phyloP scores from a whole-genome alignment of 2,888 invertebrate species.

The Catocala fraxini region DNA sequence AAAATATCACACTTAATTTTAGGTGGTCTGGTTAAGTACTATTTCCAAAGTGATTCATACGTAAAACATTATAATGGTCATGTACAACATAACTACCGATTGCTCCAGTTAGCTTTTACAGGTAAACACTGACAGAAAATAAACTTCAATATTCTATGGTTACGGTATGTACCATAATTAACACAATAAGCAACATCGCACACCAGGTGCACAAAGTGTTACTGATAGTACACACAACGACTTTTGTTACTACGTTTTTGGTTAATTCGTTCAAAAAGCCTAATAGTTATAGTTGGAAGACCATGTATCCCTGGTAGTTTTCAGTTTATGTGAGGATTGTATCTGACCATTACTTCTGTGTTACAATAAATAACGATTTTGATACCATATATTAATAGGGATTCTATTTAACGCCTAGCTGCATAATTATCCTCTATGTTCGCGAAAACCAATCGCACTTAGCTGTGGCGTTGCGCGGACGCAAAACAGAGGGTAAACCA shows the following conservation, averaged over 20 bases:
- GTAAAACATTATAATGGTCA: slow-evolving; percentile 75
- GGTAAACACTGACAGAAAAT: slow-evolving; percentile 12
- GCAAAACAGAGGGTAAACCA: too few species aligned
- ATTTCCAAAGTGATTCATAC: slow-evolving; percentile 62
- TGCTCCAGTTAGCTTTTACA: slow-evolving; percentile 11
- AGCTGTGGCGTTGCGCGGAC: too few species aligned
- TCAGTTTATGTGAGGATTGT: slow-evolving; percentile 55
- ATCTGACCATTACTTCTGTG: slow-evolving; percentile 73
- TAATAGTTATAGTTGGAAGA: slow-evolving; percentile 71
- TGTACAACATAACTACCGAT: slow-evolving; percentile 51
- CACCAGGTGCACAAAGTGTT: slow-evolving; percentile 14
- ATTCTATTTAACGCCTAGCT: slow-evolving; percentile 53
- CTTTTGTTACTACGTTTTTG: slow-evolving; percentile 19
- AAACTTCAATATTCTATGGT: slow-evolving; percentile 17
- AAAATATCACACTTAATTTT: slow-evolving; percentile 83
- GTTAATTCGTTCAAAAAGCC: slow-evolving; percentile 58
- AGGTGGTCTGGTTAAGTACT: slow-evolving; percentile 84
- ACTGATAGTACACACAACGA: slow-evolving; percentile 20
- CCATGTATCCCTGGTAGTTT: slow-evolving; percentile 62
- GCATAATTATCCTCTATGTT: too few species aligned
- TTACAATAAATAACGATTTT: slow-evolving; percentile 63
- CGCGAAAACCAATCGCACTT: too few species aligned
- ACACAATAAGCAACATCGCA: slow-evolving; percentile 21
- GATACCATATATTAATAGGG: slow-evolving; percentile 67
- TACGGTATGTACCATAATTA: slow-evolving; percentile 17